Conservation (phyloP, 2,113 vertebrate species). For the Panthera tigris region DNA sequence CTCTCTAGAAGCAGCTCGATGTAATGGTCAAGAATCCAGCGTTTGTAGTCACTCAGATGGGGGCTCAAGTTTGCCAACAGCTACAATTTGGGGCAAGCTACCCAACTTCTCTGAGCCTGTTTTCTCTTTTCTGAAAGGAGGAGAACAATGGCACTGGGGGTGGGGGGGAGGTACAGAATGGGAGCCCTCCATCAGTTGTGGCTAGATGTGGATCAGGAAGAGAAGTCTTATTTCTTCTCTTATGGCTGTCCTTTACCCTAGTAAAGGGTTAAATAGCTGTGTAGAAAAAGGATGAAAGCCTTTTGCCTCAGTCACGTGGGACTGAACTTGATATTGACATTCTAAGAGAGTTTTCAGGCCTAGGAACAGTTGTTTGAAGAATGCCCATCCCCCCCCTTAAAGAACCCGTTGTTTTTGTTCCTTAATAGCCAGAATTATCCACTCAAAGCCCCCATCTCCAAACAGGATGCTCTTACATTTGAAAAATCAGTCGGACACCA, state of each 20-base stretch:
- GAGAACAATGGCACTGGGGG: background rate
- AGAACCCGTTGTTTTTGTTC: constrained; percentile 45
- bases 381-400: background rate
- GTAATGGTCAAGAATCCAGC: background rate
- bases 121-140: constrained; percentile 21
- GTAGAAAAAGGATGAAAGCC: background rate
- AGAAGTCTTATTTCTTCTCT: background rate
- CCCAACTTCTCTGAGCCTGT: background rate
- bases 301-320: background rate
- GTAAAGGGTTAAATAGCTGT: constrained; percentile 38
- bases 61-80: background rate
- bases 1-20: background rate
- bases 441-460: background rate
- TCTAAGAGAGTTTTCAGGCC: constrained; percentile 15
- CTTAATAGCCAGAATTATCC: constrained; percentile 15
- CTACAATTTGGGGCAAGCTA: background rate
- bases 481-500: background rate
- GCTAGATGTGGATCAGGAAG: background rate
- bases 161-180: background rate
- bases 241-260: background rate
- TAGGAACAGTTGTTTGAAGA: constrained; percentile 51
- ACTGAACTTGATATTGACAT: constrained; percentile 47
- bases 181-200: background rate
- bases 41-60: background rate
- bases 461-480: constrained; percentile 35